Percentiles rank a stretch among this genome's conserved stretches.
Evolutionary conservation across 2,888 invertebrate species (phyloP).

Genomic region (Noctua janthina): DNA sequence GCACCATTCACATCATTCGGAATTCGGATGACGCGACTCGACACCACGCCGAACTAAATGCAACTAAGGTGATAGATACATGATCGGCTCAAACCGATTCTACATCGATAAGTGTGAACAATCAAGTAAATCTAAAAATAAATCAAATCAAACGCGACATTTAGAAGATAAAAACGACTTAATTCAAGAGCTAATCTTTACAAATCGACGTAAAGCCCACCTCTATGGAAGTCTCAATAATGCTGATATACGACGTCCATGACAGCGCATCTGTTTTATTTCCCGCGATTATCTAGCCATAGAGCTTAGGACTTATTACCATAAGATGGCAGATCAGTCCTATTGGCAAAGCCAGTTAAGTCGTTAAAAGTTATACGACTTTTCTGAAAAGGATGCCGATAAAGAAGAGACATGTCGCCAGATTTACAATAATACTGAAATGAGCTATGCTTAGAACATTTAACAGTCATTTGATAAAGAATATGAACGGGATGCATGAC

Average conservation of each 20-base stretch:
- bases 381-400: not conserved
- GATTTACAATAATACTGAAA: not conserved
- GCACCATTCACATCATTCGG: not conserved
- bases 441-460: not conserved
- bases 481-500: not conserved
- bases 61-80: not conserved
- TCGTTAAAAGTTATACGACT: not conserved
- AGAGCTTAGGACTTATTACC: conserved; percentile 20
- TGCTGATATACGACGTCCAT: conserved; percentile 47
- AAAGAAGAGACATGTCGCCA: not conserved
- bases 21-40: not conserved
- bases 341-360: conserved; percentile 3
- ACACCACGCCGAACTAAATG: not conserved
- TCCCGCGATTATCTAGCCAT: conserved; percentile 14
- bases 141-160: conserved; percentile 3
- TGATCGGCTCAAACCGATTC: not conserved
- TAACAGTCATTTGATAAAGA: not conserved
- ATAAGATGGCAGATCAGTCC: conserved; percentile 11
- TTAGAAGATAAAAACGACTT: conserved; percentile 11
- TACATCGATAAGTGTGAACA: not conserved
- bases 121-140: not conserved
- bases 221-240: conserved; percentile 44
- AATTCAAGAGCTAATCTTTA: conserved; percentile 27
- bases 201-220: conserved; percentile 28
- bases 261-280: conserved; percentile 44